Evolutionary conservation across 2,113 vertebrate genomes (phyloP).

Genomic region (Syrrhaptes paradoxus): DNA sequence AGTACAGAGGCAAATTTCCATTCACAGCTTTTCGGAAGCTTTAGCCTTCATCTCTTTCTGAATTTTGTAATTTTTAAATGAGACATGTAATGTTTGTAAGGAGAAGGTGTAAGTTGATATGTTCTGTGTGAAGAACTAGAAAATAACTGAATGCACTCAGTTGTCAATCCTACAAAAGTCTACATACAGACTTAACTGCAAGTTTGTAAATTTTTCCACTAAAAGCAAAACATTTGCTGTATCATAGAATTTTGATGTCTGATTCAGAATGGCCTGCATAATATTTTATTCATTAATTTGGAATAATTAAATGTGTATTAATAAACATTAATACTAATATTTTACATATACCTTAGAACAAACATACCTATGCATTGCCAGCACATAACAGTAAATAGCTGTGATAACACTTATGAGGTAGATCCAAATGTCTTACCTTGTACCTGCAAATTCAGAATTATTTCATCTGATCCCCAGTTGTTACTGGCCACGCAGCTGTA

Average conservation of each 20-base stretch:
- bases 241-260: background rate
- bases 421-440: conserved; percentile 81
- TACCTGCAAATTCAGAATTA: conserved; percentile 94
- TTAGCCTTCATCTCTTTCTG: background rate
- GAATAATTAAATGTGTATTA: background rate
- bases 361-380: background rate
- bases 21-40: background rate
- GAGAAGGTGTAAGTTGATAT: background rate
- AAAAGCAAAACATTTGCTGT: background rate
- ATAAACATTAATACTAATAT: background rate
- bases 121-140: background rate
- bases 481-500: conserved; percentile 96
- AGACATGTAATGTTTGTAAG: background rate
- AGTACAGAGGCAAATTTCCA: background rate
- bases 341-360: background rate
- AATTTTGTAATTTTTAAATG: background rate
- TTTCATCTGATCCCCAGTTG: conserved; percentile 98
- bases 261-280: background rate
- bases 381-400: background rate
- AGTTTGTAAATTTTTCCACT: background rate
- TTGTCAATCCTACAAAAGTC: background rate
- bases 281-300: background rate
- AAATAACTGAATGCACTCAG: background rate
- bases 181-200: background rate
- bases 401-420: fast-evolving